Conservation (phyloP, 2,113 vertebrate species). For the Centropristis striata region DNA sequence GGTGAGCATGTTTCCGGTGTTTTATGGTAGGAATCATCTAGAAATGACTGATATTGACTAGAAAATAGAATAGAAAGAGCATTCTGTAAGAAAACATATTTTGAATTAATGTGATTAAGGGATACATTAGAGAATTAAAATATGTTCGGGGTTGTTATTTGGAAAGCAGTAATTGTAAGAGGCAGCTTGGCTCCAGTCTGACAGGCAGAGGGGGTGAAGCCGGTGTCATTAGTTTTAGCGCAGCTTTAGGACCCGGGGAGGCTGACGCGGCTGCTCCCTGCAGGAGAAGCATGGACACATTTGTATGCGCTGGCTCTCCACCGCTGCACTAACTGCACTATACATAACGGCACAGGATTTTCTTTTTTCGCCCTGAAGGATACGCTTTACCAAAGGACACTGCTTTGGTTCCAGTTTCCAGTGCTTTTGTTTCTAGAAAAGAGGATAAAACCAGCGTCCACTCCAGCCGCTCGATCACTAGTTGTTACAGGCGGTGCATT, state of each 20-base stretch:
- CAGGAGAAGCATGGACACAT: conserved; percentile 86
- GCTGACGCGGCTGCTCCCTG: conserved; percentile 83
- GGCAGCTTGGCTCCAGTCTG: conserved; percentile 7
- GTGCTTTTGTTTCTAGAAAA: conserved; percentile 62
- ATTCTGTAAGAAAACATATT: not conserved
- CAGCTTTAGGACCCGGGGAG: conserved; percentile 93
- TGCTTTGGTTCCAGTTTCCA: conserved; percentile 70
- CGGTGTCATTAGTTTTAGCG: conserved; percentile 46
- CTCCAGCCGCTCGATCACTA: conserved; percentile 38
- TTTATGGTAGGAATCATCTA: not conserved
- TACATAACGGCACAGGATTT: conserved; percentile 84
- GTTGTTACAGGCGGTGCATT: conserved; percentile 26
- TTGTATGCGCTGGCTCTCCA: conserved; percentile 88
- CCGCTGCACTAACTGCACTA: conserved; percentile 85
- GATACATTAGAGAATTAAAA: not conserved
- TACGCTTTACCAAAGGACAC: conserved; percentile 76
- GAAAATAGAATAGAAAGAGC: not conserved
- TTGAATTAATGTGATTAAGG: not conserved
- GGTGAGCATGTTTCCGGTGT: not conserved
- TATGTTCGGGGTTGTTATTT: not conserved
- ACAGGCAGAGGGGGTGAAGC: conserved; percentile 3
- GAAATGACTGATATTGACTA: not conserved
- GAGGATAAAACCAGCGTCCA: conserved; percentile 48
- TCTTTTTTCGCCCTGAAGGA: conserved; percentile 78
- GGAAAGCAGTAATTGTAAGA: not conserved